Conservation (phyloP, 2,113 vertebrate genomes). For the Macrotis lagotis region DNA sequence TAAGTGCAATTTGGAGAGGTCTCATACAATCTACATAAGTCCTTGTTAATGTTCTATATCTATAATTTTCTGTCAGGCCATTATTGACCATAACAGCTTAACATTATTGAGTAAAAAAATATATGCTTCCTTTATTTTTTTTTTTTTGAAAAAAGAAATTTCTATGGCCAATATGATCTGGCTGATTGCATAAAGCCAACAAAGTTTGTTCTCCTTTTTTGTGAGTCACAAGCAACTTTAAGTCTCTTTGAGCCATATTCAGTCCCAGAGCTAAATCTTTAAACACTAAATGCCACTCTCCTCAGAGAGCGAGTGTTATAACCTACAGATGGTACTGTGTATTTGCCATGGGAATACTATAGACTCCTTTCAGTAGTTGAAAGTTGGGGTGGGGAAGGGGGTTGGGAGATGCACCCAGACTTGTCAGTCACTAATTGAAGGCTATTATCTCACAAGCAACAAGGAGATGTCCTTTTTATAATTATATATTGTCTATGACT, state of each 20-base stretch:
- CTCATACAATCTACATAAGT: not conserved
- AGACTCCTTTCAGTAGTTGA: not conserved
- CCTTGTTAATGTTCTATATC: not conserved
- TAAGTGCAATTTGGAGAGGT: not conserved
- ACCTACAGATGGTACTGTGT: conserved; percentile 36
- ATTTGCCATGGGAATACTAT: conserved; percentile 27
- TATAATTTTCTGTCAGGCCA: not conserved
- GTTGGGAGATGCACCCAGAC: conserved; percentile 34
- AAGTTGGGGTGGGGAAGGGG: not conserved
- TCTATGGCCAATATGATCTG: not conserved
- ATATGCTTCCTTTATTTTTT: not conserved
- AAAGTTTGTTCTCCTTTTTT: conserved; percentile 28
- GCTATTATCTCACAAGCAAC: conserved; percentile 67
- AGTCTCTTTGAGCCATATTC: not conserved
- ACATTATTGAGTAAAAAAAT: not conserved
- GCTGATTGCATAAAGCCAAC: not conserved
- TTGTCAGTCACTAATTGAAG: conserved; percentile 46
- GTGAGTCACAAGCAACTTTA: not conserved
- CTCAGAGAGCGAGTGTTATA: conserved; percentile 1
- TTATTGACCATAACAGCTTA: not conserved
- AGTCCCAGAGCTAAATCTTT: not conserved
- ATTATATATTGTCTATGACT: conserved; percentile 76
- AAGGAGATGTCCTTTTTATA: conserved; percentile 77
- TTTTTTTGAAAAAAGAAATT: conserved; percentile 13
- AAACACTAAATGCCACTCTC: conserved; percentile 5